Percentiles rank a stretch among this genome's conserved stretches.
These are phyloP conservation scores for Patella depressa DNA, from an alignment of 2,888 invertebrate genomes.

Conservation along the genomic window DNA sequence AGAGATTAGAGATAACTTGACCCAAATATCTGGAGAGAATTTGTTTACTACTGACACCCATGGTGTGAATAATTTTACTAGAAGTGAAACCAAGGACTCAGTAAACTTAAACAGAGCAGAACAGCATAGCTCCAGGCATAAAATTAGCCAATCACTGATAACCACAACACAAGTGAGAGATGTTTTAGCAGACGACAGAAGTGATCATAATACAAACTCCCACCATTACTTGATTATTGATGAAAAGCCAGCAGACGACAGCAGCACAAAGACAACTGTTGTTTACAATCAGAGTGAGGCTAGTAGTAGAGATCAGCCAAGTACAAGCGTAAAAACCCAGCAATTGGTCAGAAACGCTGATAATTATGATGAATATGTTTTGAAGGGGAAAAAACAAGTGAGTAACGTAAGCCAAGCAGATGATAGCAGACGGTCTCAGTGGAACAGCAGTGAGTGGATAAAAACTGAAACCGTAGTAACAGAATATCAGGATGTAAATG, in stretches of 20 bases:
- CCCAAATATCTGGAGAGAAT: slow-evolving; percentile 1
- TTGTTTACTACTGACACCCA: background rate
- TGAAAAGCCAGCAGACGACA: slow-evolving; percentile 3
- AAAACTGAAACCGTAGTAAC: background rate
- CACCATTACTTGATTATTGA: background rate
- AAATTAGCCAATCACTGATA: background rate
- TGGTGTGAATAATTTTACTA: background rate
- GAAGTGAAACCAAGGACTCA: background rate
- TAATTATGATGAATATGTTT: background rate
- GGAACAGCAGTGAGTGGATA: background rate
- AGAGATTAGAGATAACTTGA: background rate
- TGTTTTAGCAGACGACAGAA: slow-evolving; percentile 8
- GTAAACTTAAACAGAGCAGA: slow-evolving; percentile 10
- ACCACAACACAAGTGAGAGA: background rate
- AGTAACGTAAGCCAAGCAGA: background rate
- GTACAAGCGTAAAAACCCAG: no score
- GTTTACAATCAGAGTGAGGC: background rate
- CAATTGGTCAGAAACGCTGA: no score
- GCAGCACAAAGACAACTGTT: slow-evolving; percentile 1
- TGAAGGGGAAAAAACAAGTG: background rate
- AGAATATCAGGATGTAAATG: no score
- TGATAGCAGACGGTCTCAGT: background rate
- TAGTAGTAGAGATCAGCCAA: no score
- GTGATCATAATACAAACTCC: no score
- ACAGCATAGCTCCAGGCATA: background rate